phyloP scores from a whole-genome alignment of 2,113 vertebrate genomes.

The Apteryx owenii region DNA sequence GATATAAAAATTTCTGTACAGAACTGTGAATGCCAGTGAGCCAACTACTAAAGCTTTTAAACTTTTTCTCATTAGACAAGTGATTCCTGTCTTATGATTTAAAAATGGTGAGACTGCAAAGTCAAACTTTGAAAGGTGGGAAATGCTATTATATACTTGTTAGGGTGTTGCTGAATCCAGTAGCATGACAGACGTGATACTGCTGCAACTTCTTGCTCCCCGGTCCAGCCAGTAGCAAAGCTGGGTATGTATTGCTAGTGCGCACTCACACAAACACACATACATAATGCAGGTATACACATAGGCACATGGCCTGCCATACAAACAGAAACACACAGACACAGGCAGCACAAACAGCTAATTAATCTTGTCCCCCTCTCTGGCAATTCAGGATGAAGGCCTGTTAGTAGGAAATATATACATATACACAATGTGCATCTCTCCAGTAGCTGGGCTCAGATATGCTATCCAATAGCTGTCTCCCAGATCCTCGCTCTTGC shows the following conservation, averaged over 20 bases:
- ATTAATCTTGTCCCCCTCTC: background rate
- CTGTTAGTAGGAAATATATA: background rate
- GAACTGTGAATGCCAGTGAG: background rate
- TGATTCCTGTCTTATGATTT: background rate
- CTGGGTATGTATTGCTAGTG: background rate
- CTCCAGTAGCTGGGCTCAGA: background rate
- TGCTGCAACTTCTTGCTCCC: background rate
- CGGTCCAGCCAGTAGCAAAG: background rate
- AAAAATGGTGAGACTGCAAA: background rate
- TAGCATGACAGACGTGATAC: fast-evolving
- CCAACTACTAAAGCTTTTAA: background rate
- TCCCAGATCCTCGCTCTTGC: background rate
- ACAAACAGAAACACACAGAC: background rate
- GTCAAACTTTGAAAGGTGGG: background rate
- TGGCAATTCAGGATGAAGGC: background rate
- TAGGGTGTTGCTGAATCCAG: background rate
- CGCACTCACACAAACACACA: background rate
- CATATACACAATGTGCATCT: background rate
- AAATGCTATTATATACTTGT: background rate
- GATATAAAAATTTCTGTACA: background rate
- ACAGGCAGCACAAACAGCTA: background rate
- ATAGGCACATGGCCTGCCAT: background rate
- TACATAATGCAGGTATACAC: background rate
- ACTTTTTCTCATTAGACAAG: background rate
- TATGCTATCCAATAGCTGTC: background rate